phyloP scores from a whole-genome alignment of 2,113 vertebrate genomes.

The Jacana jacana region DNA sequence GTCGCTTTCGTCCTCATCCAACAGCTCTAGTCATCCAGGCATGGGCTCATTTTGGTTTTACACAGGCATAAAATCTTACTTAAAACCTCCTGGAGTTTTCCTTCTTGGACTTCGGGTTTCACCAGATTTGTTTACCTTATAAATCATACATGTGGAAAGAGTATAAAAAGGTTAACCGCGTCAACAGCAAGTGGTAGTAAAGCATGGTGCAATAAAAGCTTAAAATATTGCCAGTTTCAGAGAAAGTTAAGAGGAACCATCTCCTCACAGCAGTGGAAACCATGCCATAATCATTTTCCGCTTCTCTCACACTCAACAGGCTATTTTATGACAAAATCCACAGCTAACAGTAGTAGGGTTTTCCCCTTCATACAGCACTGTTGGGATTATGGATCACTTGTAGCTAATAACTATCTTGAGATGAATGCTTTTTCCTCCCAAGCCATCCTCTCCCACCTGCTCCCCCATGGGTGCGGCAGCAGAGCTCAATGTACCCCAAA shows the following conservation, averaged over 20 bases:
- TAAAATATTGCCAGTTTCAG: background rate
- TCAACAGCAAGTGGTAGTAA: background rate
- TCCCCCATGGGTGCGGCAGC: rapidly evolving
- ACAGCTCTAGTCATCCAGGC: background rate
- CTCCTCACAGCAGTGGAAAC: background rate
- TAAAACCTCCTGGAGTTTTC: background rate
- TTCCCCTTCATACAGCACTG: background rate
- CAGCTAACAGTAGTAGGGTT: background rate
- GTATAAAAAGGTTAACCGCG: background rate
- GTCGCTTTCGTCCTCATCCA: background rate
- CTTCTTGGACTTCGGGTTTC: background rate
- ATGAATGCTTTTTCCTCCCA: rapidly evolving
- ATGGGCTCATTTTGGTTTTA: background rate
- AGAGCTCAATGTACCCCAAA: rapidly evolving
- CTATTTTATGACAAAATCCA: background rate
- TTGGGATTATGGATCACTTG: background rate
- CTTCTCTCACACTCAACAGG: background rate
- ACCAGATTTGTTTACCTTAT: background rate
- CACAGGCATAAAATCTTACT: background rate
- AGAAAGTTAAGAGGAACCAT: background rate
- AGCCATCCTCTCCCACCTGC: background rate
- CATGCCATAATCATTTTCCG: background rate
- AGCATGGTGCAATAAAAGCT: background rate
- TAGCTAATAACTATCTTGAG: background rate
- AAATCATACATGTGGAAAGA: background rate